Conservation (phyloP, 2,113 vertebrate genomes). For the Sturnus vulgaris region DNA sequence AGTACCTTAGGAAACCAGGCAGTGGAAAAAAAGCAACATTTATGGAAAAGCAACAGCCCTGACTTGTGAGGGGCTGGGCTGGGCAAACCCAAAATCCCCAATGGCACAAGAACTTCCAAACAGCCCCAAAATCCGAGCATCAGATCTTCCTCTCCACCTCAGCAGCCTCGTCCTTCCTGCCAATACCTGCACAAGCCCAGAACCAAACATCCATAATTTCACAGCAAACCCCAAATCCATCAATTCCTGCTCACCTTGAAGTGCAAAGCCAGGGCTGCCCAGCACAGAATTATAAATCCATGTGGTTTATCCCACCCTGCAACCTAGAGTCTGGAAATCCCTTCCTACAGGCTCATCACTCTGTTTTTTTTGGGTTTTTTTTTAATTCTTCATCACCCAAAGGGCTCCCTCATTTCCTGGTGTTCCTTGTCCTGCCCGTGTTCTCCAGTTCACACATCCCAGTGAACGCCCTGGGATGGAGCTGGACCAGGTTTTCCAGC, state of each 20-base stretch:
- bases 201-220: not conserved
- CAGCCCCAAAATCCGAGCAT: fast-evolving
- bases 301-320: fast-evolving
- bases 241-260: fast-evolving
- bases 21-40: not conserved
- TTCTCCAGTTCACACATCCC: not conserved
- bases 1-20: fast-evolving
- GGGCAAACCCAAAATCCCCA: not conserved
- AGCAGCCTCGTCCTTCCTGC: not conserved
- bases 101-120: not conserved
- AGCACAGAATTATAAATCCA: fast-evolving
- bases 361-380: fast-evolving
- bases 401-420: not conserved
- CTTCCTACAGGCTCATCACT: not conserved
- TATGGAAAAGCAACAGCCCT: not conserved
- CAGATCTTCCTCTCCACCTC: not conserved
- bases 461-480: not conserved
- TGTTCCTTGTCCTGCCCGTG: not conserved
- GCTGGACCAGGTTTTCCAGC: not conserved
- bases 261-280: not conserved
- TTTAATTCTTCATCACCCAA: not conserved
- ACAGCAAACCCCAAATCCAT: not conserved
- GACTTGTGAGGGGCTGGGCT: not conserved
- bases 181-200: not conserved
- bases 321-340: not conserved